Conservation (phyloP, 2,888 invertebrate genomes). For the Anorthoa munda region DNA sequence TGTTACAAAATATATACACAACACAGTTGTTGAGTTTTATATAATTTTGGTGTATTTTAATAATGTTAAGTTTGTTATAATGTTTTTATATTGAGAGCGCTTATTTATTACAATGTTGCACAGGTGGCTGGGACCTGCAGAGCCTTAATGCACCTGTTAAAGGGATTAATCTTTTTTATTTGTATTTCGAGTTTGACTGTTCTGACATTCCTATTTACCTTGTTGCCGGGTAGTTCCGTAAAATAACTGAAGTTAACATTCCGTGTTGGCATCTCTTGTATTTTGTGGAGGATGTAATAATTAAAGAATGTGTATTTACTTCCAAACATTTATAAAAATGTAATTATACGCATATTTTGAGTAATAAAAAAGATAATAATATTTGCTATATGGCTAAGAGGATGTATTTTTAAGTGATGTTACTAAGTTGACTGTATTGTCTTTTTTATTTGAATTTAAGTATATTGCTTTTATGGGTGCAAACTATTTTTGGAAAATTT, state of each 20-base stretch:
- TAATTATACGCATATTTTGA: not conserved
- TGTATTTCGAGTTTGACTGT: not conserved
- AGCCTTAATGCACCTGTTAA: not conserved
- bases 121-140: conserved; percentile 44
- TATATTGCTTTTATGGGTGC: conserved; percentile 48
- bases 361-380: not conserved
- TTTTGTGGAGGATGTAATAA: conserved; percentile 1
- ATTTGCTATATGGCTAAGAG: not conserved
- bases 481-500: conserved; percentile 53
- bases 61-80: conserved; percentile 52
- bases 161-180: conserved; percentile 4
- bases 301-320: not conserved
- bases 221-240: conserved; percentile 27
- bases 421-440: conserved; percentile 25
- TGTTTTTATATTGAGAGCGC: conserved; percentile 23
- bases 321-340: not conserved
- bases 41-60: conserved; percentile 44
- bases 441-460: conserved; percentile 36
- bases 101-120: conserved; percentile 35
- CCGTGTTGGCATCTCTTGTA: conserved; percentile 14
- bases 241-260: conserved; percentile 31
- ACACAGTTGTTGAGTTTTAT: conserved; percentile 6
- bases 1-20: conserved; percentile 2
- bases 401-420: conserved; percentile 17
- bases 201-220: conserved; percentile 53